Percentiles rank a stretch among this genome's conserved stretches.
phyloP scores from a whole-genome alignment of 2,888 invertebrate genomes.

The Salticus scenicus region DNA sequence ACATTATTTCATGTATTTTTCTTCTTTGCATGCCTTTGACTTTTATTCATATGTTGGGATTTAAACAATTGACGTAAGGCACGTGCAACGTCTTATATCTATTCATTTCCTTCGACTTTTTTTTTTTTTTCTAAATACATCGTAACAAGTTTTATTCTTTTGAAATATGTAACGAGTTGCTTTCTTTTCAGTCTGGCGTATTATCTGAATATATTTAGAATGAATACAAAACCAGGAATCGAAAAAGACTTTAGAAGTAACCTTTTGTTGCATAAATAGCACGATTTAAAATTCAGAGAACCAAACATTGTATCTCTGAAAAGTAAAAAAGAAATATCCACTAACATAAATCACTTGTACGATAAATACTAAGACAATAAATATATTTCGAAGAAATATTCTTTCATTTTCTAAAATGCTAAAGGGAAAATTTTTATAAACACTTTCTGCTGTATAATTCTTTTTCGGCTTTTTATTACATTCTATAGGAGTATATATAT shows the following conservation, averaged over 20 bases:
- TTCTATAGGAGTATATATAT: too few relatives aligned
- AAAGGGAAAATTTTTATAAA: too few relatives aligned
- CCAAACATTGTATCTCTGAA: background rate
- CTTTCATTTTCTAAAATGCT: too few relatives aligned
- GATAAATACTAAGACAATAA: background rate
- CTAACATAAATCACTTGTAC: background rate
- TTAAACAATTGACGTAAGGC: background rate
- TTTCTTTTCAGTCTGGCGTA: background rate
- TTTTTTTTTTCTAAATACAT: background rate
- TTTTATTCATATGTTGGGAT: background rate
- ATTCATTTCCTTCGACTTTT: background rate
- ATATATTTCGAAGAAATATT: background rate
- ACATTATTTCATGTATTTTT: background rate
- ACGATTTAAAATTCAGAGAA: background rate
- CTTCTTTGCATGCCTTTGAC: background rate
- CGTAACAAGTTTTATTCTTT: slow-evolving; percentile 5
- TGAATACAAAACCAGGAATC: background rate
- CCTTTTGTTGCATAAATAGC: background rate
- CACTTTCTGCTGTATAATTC: too few relatives aligned
- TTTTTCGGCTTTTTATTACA: too few relatives aligned
- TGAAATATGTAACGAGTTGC: slow-evolving; percentile 12
- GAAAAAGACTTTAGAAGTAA: background rate
- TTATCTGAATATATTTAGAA: background rate
- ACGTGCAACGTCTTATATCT: background rate
- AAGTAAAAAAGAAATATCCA: background rate